A percentile compares a stretch with the other conserved stretches of the same genome.
phyloP scores from a whole-genome alignment of 2,113 vertebrate genomes.

The Saimiri boliviensis region DNA sequence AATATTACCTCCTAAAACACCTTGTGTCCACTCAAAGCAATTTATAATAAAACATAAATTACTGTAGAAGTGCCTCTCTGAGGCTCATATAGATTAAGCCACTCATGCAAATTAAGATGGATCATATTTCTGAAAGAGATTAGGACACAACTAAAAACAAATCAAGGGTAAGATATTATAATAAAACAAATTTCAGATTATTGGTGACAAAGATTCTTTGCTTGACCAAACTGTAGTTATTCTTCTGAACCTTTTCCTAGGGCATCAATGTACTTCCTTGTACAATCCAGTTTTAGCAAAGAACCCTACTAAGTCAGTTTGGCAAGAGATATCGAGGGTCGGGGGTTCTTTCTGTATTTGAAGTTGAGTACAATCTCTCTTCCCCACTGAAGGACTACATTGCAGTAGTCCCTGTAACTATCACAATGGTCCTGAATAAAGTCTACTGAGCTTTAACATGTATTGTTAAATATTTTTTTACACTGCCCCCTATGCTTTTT shows the following conservation, averaged over 20 bases:
- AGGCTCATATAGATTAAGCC: not conserved
- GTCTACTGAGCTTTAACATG: not conserved
- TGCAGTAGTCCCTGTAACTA: not conserved
- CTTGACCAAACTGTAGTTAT: not conserved
- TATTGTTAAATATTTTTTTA: not conserved
- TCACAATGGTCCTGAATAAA: not conserved
- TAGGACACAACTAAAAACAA: slow-evolving; percentile 36
- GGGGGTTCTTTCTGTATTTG: not conserved
- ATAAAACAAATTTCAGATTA: slow-evolving; percentile 24
- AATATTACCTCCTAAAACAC: not conserved
- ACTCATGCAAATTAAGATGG: slow-evolving; percentile 9
- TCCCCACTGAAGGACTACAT: not conserved
- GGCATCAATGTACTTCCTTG: not conserved
- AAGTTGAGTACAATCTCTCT: not conserved
- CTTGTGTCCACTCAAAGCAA: slow-evolving; percentile 21
- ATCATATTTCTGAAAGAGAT: not conserved
- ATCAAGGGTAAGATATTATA: slow-evolving; percentile 31
- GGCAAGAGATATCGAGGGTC: no score
- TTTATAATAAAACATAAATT: slow-evolving; percentile 19
- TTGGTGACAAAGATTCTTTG: not conserved
- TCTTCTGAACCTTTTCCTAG: not conserved
- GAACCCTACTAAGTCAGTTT: not conserved
- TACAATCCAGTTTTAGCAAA: not conserved
- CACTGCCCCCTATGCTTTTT: not conserved
- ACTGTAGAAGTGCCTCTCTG: not conserved